Base-by-base conservation (phyloP, 92 coral and sea anemone species). In the Porites lobata region DNA sequence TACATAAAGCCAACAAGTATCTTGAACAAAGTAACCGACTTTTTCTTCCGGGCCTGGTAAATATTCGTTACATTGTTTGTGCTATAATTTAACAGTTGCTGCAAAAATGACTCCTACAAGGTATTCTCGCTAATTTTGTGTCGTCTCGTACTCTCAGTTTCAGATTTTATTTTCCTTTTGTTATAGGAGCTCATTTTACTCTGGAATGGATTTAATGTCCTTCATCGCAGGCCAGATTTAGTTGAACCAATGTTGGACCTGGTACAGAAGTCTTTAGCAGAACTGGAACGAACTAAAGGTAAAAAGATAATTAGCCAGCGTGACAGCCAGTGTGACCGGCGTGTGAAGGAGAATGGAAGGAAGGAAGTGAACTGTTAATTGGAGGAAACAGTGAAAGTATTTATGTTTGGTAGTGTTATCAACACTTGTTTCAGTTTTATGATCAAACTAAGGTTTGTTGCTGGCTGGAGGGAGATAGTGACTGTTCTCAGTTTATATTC, bases 201-300 rank as follows among this genome's bases (percentile, higher is more conserved):
- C 80, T 96, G 98, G 96, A 96, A 96, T 92, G 99, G 99, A 10
- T 96, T 96, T 90, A 92, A 95, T 56, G 88, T 95, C 50, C 80
- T 96, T n/a, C 91, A 90, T 20, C 91, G 88, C 76, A 89, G 96
- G 62, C 96, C 98, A 15, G 98, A 95, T 77, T 90, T 93, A 70
- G 92, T 91, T 69, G 82, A 85, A 1, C 90, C 92, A 18, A 79
- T 96, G 80, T 90, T 96, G 32, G 85, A 82, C 64, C 89, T 96
- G 50, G 96, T 96, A 2, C 92, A 90, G 21, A 74, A 86, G 57
- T 90, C 96, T 52, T 94, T 93, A 78, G 92, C 77, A 6, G 83
- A 92, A 17, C 86, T 95, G 67, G 98, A 94, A 50, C 72, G 67
- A 76, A 84, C 84, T 20, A 90, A 90, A 85, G 94, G 98, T 94